Evolutionary conservation across 2,888 invertebrate genomes (phyloP).

Genomic region (Plutella xylostella): DNA sequence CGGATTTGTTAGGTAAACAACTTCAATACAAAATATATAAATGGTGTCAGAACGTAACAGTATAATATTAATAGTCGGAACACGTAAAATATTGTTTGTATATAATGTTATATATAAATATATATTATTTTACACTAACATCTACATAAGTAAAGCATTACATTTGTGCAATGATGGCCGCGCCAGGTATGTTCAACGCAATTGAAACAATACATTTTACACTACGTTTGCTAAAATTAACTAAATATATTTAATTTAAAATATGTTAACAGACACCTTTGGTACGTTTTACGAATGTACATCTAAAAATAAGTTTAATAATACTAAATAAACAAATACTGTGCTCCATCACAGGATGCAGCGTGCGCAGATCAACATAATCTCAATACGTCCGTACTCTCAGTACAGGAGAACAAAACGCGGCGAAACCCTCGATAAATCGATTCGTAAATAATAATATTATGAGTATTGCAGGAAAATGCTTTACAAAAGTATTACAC

Average conservation of each 20-base stretch:
- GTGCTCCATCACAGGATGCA: neutral
- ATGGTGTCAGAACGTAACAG: too few relatives aligned
- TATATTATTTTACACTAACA: slow-evolving; percentile 43
- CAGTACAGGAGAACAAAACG: neutral
- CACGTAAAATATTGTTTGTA: slow-evolving; percentile 43
- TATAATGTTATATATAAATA: slow-evolving; percentile 16
- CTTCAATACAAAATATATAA: too few relatives aligned
- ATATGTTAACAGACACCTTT: slow-evolving; percentile 35
- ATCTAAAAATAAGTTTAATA: slow-evolving; percentile 8
- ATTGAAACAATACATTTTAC: neutral
- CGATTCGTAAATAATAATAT: slow-evolving; percentile 17
- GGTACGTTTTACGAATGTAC: slow-evolving; percentile 24
- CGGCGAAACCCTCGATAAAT: neutral
- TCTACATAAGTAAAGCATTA: slow-evolving; percentile 63
- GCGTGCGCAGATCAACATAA: neutral
- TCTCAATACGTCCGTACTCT: neutral
- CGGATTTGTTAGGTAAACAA: too few relatives aligned
- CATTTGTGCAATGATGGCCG: slow-evolving; percentile 41
- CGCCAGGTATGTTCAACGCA: too few relatives aligned
- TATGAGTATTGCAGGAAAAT: slow-evolving; percentile 36
- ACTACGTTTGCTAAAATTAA: slow-evolving; percentile 12
- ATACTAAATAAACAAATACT: slow-evolving; percentile 4
- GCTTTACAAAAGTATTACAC: slow-evolving; percentile 23
- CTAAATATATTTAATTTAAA: slow-evolving; percentile 22
- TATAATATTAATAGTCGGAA: slow-evolving; percentile 34